These are phyloP conservation scores for Calameuta idolon DNA, from an alignment of 2,888 invertebrate species.

Conservation along the genomic window DNA sequence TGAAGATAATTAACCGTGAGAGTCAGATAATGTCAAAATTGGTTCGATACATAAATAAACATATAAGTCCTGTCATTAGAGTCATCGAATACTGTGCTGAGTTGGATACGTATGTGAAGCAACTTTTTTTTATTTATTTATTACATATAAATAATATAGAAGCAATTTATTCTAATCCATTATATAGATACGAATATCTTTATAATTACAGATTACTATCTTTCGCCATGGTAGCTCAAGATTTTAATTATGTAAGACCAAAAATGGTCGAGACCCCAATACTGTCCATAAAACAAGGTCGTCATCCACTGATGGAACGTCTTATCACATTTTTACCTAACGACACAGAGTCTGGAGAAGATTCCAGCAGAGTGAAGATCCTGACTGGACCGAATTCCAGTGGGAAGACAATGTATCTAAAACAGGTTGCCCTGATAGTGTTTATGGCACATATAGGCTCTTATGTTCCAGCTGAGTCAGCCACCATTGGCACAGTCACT, in stretches of 20 bases:
- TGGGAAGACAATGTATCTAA: conserved; percentile 93
- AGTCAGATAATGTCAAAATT: conserved; percentile 80
- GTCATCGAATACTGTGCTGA: conserved; percentile 75
- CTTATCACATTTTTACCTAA: conserved; percentile 81
- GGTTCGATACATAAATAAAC: conserved; percentile 73
- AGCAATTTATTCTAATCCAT: not conserved
- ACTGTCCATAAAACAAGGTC: conserved; percentile 75
- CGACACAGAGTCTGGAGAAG: conserved; percentile 73
- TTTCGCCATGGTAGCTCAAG: conserved; percentile 75
- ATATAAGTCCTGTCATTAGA: conserved; percentile 70
- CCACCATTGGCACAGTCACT: conserved; percentile 78
- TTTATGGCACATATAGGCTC: conserved; percentile 91
- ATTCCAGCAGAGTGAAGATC: conserved; percentile 76
- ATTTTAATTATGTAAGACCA: conserved; percentile 77
- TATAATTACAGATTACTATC: conserved; percentile 73
- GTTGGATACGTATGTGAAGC: conserved; percentile 74
- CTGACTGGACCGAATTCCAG: conserved; percentile 92
- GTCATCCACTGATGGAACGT: conserved; percentile 82
- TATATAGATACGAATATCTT: not conserved
- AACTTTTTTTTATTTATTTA: not conserved
- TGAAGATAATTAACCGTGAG: conserved; percentile 85
- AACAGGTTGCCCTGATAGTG: conserved; percentile 83
- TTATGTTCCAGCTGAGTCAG: conserved; percentile 85
- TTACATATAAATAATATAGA: not conserved
- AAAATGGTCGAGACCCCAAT: conserved; percentile 70